Base-by-base conservation (phyloP, 1,140 invertebrate genomes). In the Cryptotermes secundus region DNA sequence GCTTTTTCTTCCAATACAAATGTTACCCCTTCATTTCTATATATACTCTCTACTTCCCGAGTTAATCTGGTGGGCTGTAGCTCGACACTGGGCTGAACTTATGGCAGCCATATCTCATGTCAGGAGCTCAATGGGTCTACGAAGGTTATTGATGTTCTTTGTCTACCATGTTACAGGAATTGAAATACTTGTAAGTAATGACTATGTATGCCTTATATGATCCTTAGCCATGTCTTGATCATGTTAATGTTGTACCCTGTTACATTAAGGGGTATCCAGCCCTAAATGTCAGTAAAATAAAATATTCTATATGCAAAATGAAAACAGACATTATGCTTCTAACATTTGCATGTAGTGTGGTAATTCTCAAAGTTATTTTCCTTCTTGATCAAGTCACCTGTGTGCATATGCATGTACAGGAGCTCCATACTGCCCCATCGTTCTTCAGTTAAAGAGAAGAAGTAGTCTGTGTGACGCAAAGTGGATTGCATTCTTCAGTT, bases 11-110 rank as follows among this genome's bases (percentile, higher is more conserved):
- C 87, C 89, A 94, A 93, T 91, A 83, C 92, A 94, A 89, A 89
- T 89, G 81, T 88, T 93, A 72, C 92, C 92, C 35, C 81, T 90
- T 31, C 92, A 92, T 83, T 93, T 93, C 89, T 92, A 93, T 87
- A 87, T 83, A 65, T 95, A 95, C 87, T 92, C 92, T 85, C 87
- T 93, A 59, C 87, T 94, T 86, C 94, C 94, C 35, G 87, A 94
- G 79, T 86, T 91, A 38, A 86, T 95, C 14, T 94, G 93, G 92
- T 91, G 90, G 86, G 87, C 88, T 86, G 90, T 91, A 86, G 87
- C 87, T 42, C 86, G 90, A 19, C 34, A 26, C 19, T 26, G 31
- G 6, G 19, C 53, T 35, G 9, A 22, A 26, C 38, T 80, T 6
- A 31, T 26, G 0, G 26, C 22, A 42, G 79, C 80, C 38, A 26